Evolutionary conservation across 2,797 vertebrate genomes (phyloP).

Genomic region (Cichlasoma orientale): DNA sequence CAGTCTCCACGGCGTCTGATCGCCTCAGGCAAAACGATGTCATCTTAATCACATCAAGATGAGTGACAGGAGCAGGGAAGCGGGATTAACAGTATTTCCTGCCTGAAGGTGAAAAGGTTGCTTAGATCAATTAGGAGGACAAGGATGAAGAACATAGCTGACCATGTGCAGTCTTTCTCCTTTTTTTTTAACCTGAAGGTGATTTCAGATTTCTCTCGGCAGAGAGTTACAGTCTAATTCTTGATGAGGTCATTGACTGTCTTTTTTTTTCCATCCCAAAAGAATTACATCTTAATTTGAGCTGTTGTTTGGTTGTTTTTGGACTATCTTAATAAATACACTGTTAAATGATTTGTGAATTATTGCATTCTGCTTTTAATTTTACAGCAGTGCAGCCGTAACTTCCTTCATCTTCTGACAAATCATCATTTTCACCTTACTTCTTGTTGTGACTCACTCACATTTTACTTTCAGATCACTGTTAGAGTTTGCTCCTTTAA

Average conservation of each 20-base stretch:
- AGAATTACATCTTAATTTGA: background rate
- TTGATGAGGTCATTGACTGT: too few relatives aligned
- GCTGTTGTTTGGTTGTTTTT: background rate
- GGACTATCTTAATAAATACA: background rate
- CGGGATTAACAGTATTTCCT: slow-evolving; percentile 19
- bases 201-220: background rate
- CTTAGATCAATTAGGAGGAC: slow-evolving; percentile 19
- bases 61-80: slow-evolving; percentile 14
- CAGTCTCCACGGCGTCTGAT: background rate
- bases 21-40: slow-evolving; percentile 19
- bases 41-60: slow-evolving; percentile 6
- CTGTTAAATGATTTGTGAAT: background rate
- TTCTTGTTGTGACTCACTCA: too few relatives aligned
- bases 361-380: background rate
- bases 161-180: background rate
- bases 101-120: background rate
- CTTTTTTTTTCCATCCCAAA: background rate
- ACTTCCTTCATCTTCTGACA: background rate
- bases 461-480: too few relatives aligned
- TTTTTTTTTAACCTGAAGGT: background rate
- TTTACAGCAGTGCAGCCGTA: background rate
- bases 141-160: background rate
- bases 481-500: background rate
- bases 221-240: too few relatives aligned
- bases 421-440: too few relatives aligned